Percentiles rank a stretch among this genome's conserved stretches.
Evolutionary conservation across 1,140 invertebrate genomes (phyloP).

Genomic region (Laodelphax striatellus): DNA sequence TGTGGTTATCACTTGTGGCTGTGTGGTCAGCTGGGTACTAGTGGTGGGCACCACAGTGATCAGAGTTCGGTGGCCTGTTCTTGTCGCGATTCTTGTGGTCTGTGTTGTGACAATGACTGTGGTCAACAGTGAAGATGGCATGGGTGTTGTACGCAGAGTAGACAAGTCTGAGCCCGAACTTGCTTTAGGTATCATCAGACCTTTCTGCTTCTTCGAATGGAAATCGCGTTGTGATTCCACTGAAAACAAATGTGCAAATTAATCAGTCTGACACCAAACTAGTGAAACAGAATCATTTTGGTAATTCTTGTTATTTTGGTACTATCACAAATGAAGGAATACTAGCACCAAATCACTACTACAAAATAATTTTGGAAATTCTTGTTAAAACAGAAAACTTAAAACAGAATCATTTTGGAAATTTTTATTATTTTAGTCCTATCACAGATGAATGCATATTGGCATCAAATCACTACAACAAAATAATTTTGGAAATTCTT

Average conservation of each 20-base stretch:
- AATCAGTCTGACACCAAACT: too few species aligned
- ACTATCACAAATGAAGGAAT: too few species aligned
- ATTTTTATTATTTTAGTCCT: too few species aligned
- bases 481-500: too few species aligned
- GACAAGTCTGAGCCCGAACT: conserved; percentile 4
- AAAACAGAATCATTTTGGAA: too few species aligned
- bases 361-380: too few species aligned
- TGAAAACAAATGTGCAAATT: conserved; percentile 33
- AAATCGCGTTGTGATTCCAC: conserved; percentile 82
- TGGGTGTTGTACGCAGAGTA: conserved; percentile 1
- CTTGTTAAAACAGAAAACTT: too few species aligned
- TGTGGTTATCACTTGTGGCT: conserved; percentile 6
- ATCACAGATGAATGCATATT: too few species aligned
- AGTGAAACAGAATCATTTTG: too few species aligned
- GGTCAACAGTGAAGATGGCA: conserved; percentile 1
- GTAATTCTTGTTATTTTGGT: too few species aligned
- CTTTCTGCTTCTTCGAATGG: conserved; percentile 51
- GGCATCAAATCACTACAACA: too few species aligned
- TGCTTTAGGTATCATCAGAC: conserved; percentile 33
- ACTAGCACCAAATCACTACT: too few species aligned
- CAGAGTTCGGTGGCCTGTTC: conserved; percentile 7
- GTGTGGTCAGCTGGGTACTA: neutral
- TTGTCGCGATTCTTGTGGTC: conserved; percentile 2
- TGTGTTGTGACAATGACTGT: neutral
- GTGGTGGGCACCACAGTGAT: conserved; percentile 15